Conservation (phyloP, 2,797 vertebrate species). For the Sebastolobus alascanus region DNA sequence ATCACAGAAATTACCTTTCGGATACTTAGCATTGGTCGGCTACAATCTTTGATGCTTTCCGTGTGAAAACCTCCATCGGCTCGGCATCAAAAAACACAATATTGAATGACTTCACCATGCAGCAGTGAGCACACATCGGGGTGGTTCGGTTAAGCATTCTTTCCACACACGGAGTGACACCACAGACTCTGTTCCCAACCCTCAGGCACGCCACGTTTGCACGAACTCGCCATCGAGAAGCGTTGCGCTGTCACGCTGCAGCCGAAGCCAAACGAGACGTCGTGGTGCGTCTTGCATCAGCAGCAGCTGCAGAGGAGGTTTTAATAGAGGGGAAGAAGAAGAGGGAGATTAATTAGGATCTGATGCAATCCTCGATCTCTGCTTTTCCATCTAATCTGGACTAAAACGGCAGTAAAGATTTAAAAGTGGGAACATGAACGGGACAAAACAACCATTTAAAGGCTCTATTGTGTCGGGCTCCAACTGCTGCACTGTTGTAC, state of each 20-base stretch:
- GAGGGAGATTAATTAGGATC: conserved; percentile 22
- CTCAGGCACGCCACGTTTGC: not conserved
- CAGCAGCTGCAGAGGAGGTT: conserved; percentile 36
- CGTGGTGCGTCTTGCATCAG: not conserved
- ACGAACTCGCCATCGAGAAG: not conserved
- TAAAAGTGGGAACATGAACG: not conserved
- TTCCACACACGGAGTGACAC: not conserved
- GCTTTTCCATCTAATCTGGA: conserved; percentile 9
- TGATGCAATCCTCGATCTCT: conserved; percentile 15
- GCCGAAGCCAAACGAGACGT: not conserved
- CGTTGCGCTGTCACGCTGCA: not conserved
- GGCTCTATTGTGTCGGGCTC: not conserved
- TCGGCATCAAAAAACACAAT: not conserved
- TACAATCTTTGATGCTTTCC: not conserved
- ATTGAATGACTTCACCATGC: not conserved
- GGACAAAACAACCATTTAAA: not conserved
- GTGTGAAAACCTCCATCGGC: not conserved
- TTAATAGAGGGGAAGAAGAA: not conserved
- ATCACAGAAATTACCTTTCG: not conserved
- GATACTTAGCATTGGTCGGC: not conserved
- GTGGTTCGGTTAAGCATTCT: not conserved
- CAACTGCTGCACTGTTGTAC: not conserved
- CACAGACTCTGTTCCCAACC: not conserved
- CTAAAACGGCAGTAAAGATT: not conserved
- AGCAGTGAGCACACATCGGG: not conserved